Evolutionary conservation across 2,888 invertebrate genomes (phyloP), one percentile per base, ranked within the genome.

Genomic region (Polia nebulosa): DNA sequence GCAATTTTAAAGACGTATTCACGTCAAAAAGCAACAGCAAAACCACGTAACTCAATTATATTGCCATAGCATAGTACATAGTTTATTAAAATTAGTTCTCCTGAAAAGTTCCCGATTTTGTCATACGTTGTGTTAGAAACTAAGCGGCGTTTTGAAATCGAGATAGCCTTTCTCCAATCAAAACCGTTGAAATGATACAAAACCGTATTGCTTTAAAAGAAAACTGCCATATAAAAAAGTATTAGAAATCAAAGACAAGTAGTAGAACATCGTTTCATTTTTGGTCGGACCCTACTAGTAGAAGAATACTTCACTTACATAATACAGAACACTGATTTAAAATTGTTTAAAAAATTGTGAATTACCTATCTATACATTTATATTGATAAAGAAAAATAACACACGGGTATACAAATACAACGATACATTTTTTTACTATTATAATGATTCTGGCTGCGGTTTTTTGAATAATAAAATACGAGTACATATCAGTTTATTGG

Each of bases 311-410:
- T 63, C 22, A 60, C 57, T 71, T 69, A 69, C 47, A 47, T 76
- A 45, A 60, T 58, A 80, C 45, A 76, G 39, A 73, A 82, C 72
- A 83, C 55, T 70, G 75, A 73, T 73, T 76, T 53, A 71, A 60
- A 72, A 52, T 64, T 59, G 59, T 72, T 74, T 44, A 59, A 60
- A 64, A 70, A 76, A 73, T 44, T 44, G 64, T 66, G 63, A 77
- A 72, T 64, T 77, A 79, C 72, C 58, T 80, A 82, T 72, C 74
- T 80, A 82, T 51, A 82, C 76, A 76, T 76, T 71, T 57, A 72
- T 61, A 72, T 67, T 75, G 29, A 41, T 57, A 61, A 62, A 58
- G 17, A 29, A 76, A 72, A 80, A 34, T 68, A 76, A 79, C 78
- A 80, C 71, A 76, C 67, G 20, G 49, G 32, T 62, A 76, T 25